Conservation (phyloP, 2,888 invertebrate species). For the Diarsia mendica region DNA sequence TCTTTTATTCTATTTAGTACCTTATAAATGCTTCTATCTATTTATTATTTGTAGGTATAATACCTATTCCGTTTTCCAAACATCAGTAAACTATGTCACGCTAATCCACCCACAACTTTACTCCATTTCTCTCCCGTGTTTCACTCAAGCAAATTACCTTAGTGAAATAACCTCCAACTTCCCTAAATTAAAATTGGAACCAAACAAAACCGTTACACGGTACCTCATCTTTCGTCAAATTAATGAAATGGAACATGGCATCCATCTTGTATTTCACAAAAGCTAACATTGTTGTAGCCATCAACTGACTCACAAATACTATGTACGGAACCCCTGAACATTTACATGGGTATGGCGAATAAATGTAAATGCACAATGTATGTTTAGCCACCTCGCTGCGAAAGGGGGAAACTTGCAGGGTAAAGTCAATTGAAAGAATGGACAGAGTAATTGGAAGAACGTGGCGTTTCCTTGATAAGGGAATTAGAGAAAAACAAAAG, state of each 20-base stretch:
- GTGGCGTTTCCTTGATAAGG: conserved; percentile 1
- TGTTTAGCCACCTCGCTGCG: conserved; percentile 55
- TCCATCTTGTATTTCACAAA: conserved; percentile 43
- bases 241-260: conserved; percentile 24
- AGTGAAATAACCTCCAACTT: neutral
- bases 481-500: neutral
- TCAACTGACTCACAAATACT: conserved; percentile 54
- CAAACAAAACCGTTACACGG: conserved; percentile 25
- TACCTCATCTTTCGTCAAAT: conserved; percentile 23
- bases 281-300: conserved; percentile 52
- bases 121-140: neutral
- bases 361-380: conserved; percentile 62
- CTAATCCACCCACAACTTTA: neutral
- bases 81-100: neutral
- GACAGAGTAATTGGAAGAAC: conserved; percentile 40
- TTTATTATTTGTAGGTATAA: neutral
- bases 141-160: neutral
- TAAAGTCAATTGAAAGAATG: conserved; percentile 48
- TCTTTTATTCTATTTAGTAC: neutral
- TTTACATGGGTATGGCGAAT: conserved; percentile 63
- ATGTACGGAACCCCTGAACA: conserved; percentile 44
- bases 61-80: neutral
- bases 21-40: neutral
- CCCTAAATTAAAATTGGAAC: conserved; percentile 30
- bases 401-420: conserved; percentile 33